Evolutionary conservation across 2,888 invertebrate genomes (phyloP), one percentile per base, ranked within the genome.

Genomic region (Stenoptilia bipunctidactyla): DNA sequence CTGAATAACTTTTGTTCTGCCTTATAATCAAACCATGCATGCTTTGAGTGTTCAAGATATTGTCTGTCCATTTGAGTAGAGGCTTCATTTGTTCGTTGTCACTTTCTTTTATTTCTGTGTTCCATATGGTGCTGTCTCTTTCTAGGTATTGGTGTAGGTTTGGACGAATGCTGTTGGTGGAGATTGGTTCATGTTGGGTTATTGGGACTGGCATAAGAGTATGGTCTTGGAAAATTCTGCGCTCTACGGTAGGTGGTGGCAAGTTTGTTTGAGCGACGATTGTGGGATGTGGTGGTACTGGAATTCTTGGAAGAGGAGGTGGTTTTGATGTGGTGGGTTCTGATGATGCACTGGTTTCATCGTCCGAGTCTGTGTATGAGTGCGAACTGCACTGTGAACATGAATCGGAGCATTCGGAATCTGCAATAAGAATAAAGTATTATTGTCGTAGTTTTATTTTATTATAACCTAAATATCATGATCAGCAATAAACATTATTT

Each of bases 401-500:
- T 1, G 90, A 88, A 38, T 88, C 87, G 0, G 92, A 92, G 60
- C 91, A 91, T 34, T 88, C 88, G 0, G 92, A 91, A 51, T 88
- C 90, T 85, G 82, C 43, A 65, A 70, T 39, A 8, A 30, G 10
- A 30, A n/a, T n/a, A n/a, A n/a, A n/a, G n/a, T n/a, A n/a, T n/a
- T n/a, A n/a, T n/a, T n/a, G n/a, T n/a, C n/a, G n/a, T n/a, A n/a
- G n/a, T n/a, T n/a, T n/a, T n/a, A n/a, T n/a, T n/a, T n/a, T n/a
- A n/a, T n/a, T n/a, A n/a, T n/a, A n/a, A n/a, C n/a, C n/a, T n/a
- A n/a, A n/a, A n/a, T n/a, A n/a, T n/a, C n/a, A n/a, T n/a, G n/a
- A n/a, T n/a, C n/a, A n/a, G n/a, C n/a, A n/a, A n/a, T n/a, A n/a
- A n/a, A n/a, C n/a, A n/a, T n/a, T n/a, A n/a, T n/a, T n/a, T n/a